These are phyloP conservation scores for Semaprochilodus insignis DNA, from an alignment of 2,797 vertebrate species.

Conservation along the genomic window DNA sequence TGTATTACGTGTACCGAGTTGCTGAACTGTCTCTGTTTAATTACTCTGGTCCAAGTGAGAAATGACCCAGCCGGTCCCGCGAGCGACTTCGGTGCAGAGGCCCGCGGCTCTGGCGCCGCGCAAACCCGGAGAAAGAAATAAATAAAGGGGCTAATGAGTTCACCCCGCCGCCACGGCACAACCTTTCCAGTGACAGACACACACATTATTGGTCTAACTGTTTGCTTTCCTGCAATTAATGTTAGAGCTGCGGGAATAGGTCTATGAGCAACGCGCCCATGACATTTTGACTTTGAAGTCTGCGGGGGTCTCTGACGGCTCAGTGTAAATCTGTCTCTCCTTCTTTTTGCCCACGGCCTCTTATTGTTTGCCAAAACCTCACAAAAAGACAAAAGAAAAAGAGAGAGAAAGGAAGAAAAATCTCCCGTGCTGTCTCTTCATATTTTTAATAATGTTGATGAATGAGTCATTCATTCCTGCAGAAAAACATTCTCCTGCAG, in stretches of 20 bases:
- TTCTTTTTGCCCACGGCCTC: conserved; percentile 37
- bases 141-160: conserved; percentile 18
- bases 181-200: conserved; percentile 40
- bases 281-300: conserved; percentile 60
- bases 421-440: conserved; percentile 39
- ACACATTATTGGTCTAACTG: conserved; percentile 50
- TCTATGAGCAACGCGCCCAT: conserved; percentile 55
- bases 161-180: not conserved
- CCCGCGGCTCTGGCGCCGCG: not conserved
- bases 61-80: not conserved
- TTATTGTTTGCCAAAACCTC: conserved; percentile 37
- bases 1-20: not conserved
- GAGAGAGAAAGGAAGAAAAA: not conserved
- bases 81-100: not conserved
- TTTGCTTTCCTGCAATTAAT: conserved; percentile 63
- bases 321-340: conserved; percentile 35
- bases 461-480: conserved; percentile 34
- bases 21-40: not conserved
- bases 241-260: conserved; percentile 43
- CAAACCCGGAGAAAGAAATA: not conserved
- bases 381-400: not conserved
- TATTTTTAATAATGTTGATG: conserved; percentile 45
- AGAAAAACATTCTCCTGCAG: conserved; percentile 21
- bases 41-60: not conserved
- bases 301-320: conserved; percentile 30